Evolutionary conservation across 2,113 vertebrate genomes (phyloP).

Genomic region (Cnemophilus loriae): DNA sequence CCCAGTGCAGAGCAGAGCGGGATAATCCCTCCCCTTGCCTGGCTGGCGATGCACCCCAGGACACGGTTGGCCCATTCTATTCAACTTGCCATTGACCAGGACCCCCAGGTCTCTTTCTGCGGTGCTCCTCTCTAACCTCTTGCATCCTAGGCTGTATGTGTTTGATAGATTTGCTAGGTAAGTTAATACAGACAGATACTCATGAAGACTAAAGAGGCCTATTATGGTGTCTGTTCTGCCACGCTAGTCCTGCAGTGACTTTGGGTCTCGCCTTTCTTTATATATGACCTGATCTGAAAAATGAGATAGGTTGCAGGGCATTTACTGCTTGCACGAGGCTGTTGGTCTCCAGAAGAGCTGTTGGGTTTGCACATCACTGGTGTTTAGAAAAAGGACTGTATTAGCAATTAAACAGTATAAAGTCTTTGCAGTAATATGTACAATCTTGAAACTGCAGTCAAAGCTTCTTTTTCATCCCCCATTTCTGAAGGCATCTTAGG

Average conservation of each 20-base stretch:
- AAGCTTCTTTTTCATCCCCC: not conserved
- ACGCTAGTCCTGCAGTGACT: not conserved
- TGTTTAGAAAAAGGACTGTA: not conserved
- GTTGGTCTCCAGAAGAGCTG: not conserved
- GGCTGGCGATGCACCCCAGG: fast-evolving
- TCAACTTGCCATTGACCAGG: fast-evolving
- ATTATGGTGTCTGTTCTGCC: not conserved
- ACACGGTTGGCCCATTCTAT: fast-evolving
- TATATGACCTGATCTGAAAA: not conserved
- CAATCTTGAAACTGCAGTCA: not conserved
- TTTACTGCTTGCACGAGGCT: not conserved
- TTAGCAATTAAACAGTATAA: not conserved
- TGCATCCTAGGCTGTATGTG: not conserved
- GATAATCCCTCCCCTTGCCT: not conserved
- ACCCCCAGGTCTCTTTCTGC: not conserved
- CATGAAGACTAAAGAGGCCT: not conserved
- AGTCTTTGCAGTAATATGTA: not conserved
- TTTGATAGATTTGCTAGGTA: not conserved
- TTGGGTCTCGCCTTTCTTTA: not conserved
- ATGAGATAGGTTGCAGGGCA: not conserved
- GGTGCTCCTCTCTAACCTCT: not conserved
- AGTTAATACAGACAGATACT: not conserved
- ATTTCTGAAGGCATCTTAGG: not conserved
- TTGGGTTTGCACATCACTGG: not conserved
- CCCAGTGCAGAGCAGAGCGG: fast-evolving